Evolutionary conservation across 2,888 invertebrate species (phyloP), one percentile per base, ranked within the genome.

Genomic region (Ellobium chinense): DNA sequence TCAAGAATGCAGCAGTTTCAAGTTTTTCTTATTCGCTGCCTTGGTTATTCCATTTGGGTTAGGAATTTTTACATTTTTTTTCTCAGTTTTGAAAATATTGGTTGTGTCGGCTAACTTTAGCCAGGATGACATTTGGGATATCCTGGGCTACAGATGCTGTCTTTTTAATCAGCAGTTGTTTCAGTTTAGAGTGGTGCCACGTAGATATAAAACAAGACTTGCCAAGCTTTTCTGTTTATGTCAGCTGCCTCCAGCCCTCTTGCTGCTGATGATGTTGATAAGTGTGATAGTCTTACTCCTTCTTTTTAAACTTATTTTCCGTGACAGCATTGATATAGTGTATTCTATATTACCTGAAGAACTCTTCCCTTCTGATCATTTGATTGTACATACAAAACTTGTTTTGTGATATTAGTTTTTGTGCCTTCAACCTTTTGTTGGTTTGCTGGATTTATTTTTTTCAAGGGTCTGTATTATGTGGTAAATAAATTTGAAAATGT

Each of bases 361-460:
- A 73, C 80, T 86, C 62, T 89, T 85, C 83, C 90, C 91, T 2
- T 91, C 91, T 5, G 91, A 91, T 81, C 91, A 91, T 85, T 73
- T 90, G 24, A 87, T 91, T 87, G 73, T 91, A 18, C 80, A 80
- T 34, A 87, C 85, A 31, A 74, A 72, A 58, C 56, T 85, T 73
- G 60, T 65, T 31, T 18, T 81, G 21, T 37, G 65, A 73, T 37
- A 1, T 18, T 9, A 3, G 12, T 27, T n/a, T 24, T 24, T n/a
- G n/a, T n/a, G n/a, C n/a, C n/a, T n/a, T n/a, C n/a, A n/a, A n/a
- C n/a, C n/a, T n/a, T n/a, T n/a, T n/a, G n/a, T 9, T 54, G 18
- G 9, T 54, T 54, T 54, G 54, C 9, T 54, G 12, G 18, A 14
- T 9, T 54, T 54, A 54, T 54, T 54, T 54, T 54, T 54, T 54